Conservation (phyloP, 23 tunicate genomes). For the Corella eumyota region DNA sequence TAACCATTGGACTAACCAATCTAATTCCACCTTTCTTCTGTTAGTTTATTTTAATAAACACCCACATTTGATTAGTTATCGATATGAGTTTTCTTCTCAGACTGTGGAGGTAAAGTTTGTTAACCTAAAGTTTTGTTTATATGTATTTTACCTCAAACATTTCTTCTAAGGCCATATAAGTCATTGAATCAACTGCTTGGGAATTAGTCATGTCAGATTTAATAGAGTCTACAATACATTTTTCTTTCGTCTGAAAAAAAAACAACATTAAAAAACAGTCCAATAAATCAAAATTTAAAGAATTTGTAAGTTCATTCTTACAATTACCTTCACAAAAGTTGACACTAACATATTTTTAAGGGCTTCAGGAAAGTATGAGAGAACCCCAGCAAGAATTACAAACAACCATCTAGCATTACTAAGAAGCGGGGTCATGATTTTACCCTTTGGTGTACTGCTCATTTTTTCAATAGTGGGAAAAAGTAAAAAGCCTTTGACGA, state of each 20-base stretch:
- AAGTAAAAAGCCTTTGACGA: constrained; percentile 46
- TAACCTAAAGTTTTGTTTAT: no score
- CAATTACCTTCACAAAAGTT: constrained; percentile 19
- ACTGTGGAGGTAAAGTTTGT: no score
- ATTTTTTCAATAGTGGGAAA: constrained; percentile 84
- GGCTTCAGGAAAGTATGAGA: constrained; percentile 26
- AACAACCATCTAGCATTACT: constrained; percentile 41
- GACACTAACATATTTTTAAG: constrained; percentile 15
- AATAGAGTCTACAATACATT: constrained; percentile 16
- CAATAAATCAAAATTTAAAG: not conserved
- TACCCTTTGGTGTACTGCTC: constrained; percentile 66
- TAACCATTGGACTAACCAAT: no score
- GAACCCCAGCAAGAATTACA: constrained; percentile 3
- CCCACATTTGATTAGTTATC: no score
- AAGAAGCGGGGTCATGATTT: constrained; percentile 41
- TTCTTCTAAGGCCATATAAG: constrained; percentile 70
- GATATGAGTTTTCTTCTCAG: no score
- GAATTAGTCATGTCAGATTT: constrained; percentile 12
- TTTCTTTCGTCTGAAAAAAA: constrained; percentile 24
- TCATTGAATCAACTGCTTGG: constrained; percentile 28
- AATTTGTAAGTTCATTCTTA: no score
- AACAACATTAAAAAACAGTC: not conserved
- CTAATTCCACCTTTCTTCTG: not conserved
- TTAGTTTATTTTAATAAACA: not conserved
- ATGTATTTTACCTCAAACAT: constrained; percentile 81